A percentile compares a stretch with the other conserved stretches of the same genome.
These are phyloP conservation scores for Saccostrea echinata DNA, from an alignment of 1,140 invertebrate genomes.

Conservation along the genomic window DNA sequence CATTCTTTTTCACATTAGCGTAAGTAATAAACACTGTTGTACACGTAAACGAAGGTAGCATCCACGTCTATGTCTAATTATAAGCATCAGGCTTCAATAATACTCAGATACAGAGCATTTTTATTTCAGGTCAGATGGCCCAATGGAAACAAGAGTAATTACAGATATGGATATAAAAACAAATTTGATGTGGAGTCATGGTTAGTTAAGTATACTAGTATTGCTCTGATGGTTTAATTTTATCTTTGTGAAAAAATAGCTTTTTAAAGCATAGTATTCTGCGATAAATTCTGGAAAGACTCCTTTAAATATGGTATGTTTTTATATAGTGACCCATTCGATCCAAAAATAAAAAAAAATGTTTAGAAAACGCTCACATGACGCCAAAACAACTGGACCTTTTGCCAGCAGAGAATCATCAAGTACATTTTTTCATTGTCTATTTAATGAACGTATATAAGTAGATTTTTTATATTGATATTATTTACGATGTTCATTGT, in stretches of 20 bases:
- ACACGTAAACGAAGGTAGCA: too few relatives aligned
- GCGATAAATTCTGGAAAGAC: not conserved
- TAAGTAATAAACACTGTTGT: too few relatives aligned
- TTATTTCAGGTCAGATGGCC: not conserved
- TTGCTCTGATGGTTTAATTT: not conserved
- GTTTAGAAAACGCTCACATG: not conserved
- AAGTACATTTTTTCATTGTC: not conserved
- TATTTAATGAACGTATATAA: not conserved
- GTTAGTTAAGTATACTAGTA: not conserved
- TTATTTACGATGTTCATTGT: not conserved
- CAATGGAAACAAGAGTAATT: slow-evolving; percentile 18
- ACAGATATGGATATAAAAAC: slow-evolving; percentile 13
- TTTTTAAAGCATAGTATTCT: not conserved
- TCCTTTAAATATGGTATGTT: not conserved
- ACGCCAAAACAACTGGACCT: not conserved
- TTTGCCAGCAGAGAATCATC: not conserved
- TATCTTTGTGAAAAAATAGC: not conserved
- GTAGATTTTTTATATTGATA: not conserved
- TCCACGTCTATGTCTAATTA: too few relatives aligned
- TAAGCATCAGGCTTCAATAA: too few relatives aligned
- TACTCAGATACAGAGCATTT: not conserved
- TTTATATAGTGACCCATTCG: not conserved
- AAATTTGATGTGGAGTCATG: not conserved
- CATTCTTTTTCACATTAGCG: too few relatives aligned
- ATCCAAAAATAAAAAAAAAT: not conserved